These are phyloP conservation scores for Phyllostomus hastatus DNA, from an alignment of 2,113 vertebrate genomes.

Conservation along the genomic window DNA sequence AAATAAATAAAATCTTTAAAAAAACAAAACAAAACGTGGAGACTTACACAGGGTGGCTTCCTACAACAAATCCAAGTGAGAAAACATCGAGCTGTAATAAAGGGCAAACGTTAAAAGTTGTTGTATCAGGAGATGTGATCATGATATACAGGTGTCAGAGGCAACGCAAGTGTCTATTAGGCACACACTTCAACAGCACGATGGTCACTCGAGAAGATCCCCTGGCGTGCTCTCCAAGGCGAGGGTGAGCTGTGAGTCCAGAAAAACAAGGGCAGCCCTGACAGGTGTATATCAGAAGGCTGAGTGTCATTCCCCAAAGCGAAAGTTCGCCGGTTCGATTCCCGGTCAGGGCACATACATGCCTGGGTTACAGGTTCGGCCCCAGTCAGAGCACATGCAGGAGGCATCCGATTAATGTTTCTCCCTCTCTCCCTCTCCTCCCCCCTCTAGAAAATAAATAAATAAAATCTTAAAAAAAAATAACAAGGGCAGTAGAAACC, in stretches of 20 bases:
- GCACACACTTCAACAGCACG: accelerated
- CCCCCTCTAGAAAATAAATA: too few species aligned
- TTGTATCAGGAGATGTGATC: accelerated
- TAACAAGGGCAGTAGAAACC: background rate
- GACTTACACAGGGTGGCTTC: background rate
- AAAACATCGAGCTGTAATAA: background rate
- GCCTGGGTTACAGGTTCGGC: too few species aligned
- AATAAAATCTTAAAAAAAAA: background rate
- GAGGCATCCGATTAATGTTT: too few species aligned
- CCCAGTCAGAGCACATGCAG: too few species aligned
- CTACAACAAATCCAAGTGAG: background rate
- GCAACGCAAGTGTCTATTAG: background rate
- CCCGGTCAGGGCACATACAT: too few species aligned
- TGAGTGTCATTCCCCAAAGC: too few species aligned
- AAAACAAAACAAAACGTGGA: background rate
- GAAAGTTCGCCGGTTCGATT: too few species aligned
- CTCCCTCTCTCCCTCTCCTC: too few species aligned
- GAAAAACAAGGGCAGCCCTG: background rate
- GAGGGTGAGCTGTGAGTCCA: background rate
- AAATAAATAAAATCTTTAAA: too few species aligned
- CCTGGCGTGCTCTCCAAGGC: background rate
- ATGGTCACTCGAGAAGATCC: background rate
- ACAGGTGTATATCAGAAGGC: too few species aligned
- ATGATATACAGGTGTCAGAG: too few species aligned
- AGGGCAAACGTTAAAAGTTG: background rate